Percentiles rank a stretch among this genome's conserved stretches.
Conservation (phyloP, 2,888 invertebrate species). For the Drymonia ruficornis region DNA sequence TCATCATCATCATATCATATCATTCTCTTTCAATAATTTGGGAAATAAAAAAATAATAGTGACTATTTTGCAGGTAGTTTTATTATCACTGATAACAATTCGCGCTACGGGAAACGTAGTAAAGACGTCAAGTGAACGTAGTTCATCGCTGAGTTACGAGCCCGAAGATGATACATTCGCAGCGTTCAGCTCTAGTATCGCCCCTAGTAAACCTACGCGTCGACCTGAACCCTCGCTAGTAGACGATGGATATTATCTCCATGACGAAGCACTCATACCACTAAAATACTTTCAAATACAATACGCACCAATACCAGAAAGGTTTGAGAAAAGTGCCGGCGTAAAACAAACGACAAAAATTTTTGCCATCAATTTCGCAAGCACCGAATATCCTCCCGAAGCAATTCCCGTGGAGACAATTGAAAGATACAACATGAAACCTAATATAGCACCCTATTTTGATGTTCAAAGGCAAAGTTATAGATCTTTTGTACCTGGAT, state of each 20-base stretch:
- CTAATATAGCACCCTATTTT: slow-evolving; percentile 7
- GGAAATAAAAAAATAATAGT: background rate
- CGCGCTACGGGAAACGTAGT: slow-evolving; percentile 19
- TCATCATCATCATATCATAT: too few relatives aligned
- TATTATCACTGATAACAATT: slow-evolving; percentile 28
- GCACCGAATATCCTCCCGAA: slow-evolving; percentile 22
- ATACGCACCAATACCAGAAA: background rate
- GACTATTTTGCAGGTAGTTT: slow-evolving; percentile 37
- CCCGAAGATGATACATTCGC: slow-evolving; percentile 44
- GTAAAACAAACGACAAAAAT: slow-evolving; percentile 17
- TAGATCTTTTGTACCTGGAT: slow-evolving; percentile 38
- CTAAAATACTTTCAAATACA: slow-evolving; percentile 2
- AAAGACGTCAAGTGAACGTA: slow-evolving; percentile 28
- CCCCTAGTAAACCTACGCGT: background rate
- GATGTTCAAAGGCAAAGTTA: slow-evolving; percentile 7
- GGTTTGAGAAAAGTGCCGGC: background rate
- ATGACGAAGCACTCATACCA: slow-evolving; percentile 18
- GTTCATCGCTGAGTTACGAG: slow-evolving; percentile 4
- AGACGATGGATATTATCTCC: slow-evolving; percentile 6
- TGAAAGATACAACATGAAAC: slow-evolving; percentile 4
- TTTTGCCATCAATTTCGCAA: slow-evolving; percentile 36
- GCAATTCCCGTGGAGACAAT: background rate
- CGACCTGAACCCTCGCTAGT: background rate
- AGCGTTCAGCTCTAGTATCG: slow-evolving; percentile 1
- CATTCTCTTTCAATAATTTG: too few relatives aligned